Conservation (phyloP, 35 echinoderm and acorn worm species). For the Heliocidaris erythrogramma region DNA sequence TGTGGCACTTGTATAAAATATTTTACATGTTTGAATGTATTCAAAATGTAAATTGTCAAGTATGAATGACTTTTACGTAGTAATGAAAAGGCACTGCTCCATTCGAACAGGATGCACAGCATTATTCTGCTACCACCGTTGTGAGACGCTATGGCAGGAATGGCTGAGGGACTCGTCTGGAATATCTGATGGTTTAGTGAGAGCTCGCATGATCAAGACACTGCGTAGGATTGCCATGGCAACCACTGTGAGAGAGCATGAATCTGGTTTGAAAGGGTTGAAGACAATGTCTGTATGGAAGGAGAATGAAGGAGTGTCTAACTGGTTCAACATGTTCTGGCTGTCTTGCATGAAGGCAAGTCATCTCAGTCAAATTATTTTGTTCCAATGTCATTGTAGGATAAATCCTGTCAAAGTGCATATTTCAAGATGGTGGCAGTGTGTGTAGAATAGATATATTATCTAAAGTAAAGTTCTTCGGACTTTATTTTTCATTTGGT, state of each 20-base stretch:
- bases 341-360: constrained; percentile 24
- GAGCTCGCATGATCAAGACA: neutral
- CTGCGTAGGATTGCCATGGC: constrained; percentile 22
- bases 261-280: neutral
- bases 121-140: neutral
- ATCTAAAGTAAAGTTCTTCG: no score
- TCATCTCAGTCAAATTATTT: neutral
- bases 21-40: no score
- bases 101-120: neutral
- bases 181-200: neutral
- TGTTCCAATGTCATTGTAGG: no score
- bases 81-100: neutral
- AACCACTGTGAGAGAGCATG: neutral
- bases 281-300: neutral
- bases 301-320: neutral
- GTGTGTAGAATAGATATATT: no score
- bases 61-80: no score
- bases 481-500: no score
- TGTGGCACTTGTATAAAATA: no score
- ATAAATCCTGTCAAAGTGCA: no score
- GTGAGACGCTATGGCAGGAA: constrained; percentile 30
- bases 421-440: no score
- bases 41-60: no score
- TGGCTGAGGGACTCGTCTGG: neutral
- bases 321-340: constrained; percentile 21